A percentile compares a stretch with the other conserved stretches of the same genome.
Evolutionary conservation across 2,113 vertebrate genomes (phyloP).

Genomic region (Rutilus rutilus): DNA sequence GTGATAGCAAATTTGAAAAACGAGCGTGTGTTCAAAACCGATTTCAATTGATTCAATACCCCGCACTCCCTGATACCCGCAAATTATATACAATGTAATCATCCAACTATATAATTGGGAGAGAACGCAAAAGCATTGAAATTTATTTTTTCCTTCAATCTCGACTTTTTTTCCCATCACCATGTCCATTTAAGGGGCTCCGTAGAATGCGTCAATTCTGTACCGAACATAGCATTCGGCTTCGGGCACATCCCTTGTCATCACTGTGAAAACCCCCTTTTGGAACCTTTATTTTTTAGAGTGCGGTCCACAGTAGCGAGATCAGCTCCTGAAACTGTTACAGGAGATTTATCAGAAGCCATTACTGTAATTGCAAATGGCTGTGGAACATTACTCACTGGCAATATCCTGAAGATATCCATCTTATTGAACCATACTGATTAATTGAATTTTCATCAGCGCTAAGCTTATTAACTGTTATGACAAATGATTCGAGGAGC

Average conservation of each 20-base stretch:
- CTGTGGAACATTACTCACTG: conserved; percentile 54
- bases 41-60: too few relatives aligned
- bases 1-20: too few relatives aligned
- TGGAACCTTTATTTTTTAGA: not conserved
- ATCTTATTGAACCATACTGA: conserved; percentile 54
- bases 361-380: conserved; percentile 61
- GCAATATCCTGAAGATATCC: conserved; percentile 60
- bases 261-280: not conserved
- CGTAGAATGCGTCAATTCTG: too few relatives aligned
- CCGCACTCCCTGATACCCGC: too few relatives aligned
- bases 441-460: conserved; percentile 59
- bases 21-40: too few relatives aligned
- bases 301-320: not conserved
- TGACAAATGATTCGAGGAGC: conserved; percentile 49
- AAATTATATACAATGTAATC: too few relatives aligned
- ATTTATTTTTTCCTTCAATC: too few relatives aligned
- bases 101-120: too few relatives aligned
- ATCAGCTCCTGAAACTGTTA: conserved; percentile 32
- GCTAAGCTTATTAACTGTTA: conserved; percentile 55
- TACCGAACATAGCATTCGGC: too few relatives aligned
- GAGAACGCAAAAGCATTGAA: too few relatives aligned
- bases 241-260: not conserved
- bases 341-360: conserved; percentile 55
- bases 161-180: too few relatives aligned
- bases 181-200: too few relatives aligned